phyloP scores from a whole-genome alignment of 2,113 vertebrate species.

The Xiphias gladius region DNA sequence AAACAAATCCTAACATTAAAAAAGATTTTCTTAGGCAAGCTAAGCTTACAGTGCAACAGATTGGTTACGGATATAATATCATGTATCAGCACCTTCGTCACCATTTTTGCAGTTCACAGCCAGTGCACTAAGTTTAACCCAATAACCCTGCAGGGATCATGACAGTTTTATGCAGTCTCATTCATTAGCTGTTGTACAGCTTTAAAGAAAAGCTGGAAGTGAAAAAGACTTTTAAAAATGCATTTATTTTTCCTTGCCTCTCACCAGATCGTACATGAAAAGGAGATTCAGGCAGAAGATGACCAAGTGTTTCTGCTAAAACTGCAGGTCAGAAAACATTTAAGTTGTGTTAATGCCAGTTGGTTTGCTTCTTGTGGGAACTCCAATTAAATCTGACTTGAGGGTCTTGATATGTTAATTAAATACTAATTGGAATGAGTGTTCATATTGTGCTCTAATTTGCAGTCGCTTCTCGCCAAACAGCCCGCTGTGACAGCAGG shows the following conservation, averaged over 20 bases:
- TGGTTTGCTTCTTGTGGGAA: slow-evolving; percentile 14
- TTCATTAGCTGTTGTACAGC: not conserved
- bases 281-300: slow-evolving; percentile 97
- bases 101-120: slow-evolving; percentile 14
- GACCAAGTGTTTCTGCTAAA: slow-evolving; percentile 99
- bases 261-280: slow-evolving; percentile 97
- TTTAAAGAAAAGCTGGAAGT: not conserved
- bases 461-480: slow-evolving; percentile 93
- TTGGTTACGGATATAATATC: slow-evolving; percentile 10
- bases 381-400: slow-evolving; percentile 34
- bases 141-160: not conserved
- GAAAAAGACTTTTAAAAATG: not conserved
- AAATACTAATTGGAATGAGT: slow-evolving; percentile 43
- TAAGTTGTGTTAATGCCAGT: not conserved
- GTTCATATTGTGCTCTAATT: slow-evolving; percentile 73
- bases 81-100: not conserved
- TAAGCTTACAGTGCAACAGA: not conserved
- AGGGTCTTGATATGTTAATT: slow-evolving; percentile 50
- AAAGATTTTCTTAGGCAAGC: slow-evolving; percentile 12
- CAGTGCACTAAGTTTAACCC: not conserved
- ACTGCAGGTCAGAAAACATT: slow-evolving; percentile 89
- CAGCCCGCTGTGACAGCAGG: slow-evolving; percentile 93
- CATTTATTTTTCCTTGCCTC: not conserved
- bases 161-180: slow-evolving; percentile 8
- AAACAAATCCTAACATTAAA: not conserved